Evolutionary conservation across 2,888 invertebrate genomes (phyloP).

Genomic region (Rotaria sp.): DNA sequence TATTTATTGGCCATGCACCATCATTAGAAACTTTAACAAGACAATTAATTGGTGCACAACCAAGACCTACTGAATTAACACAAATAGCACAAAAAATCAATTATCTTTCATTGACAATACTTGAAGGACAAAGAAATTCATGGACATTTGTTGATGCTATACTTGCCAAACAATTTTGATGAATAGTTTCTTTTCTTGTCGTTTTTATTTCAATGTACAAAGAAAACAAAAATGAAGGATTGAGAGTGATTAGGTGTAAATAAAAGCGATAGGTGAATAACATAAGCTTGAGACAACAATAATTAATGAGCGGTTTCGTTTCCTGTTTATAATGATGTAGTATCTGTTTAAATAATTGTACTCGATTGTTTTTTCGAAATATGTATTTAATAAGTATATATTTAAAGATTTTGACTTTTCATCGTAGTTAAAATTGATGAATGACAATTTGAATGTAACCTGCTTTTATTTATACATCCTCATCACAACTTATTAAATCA

Average conservation of each 20-base stretch:
- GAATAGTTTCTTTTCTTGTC: not conserved
- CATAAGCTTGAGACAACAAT: not conserved
- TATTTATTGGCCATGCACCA: slow-evolving; percentile 83
- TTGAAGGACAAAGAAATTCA: not conserved
- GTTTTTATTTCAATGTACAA: not conserved
- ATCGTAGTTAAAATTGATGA: too few relatives aligned
- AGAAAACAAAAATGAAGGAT: not conserved
- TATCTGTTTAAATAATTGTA: not conserved
- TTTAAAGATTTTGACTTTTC: too few relatives aligned
- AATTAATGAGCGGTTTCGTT: not conserved
- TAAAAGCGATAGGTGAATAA: not conserved
- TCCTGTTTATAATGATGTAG: not conserved
- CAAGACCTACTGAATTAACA: slow-evolving; percentile 66
- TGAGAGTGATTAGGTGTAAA: not conserved
- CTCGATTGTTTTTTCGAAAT: too few relatives aligned
- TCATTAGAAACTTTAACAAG: slow-evolving; percentile 76
- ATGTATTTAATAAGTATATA: too few relatives aligned
- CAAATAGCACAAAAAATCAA: slow-evolving; percentile 67
- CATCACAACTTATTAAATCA: too few relatives aligned
- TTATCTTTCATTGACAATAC: slow-evolving; percentile 17
- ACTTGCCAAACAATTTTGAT: not conserved
- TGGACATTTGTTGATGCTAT: slow-evolving; percentile 17
- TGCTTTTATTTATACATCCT: too few relatives aligned
- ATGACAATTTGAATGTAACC: too few relatives aligned
- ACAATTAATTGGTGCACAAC: slow-evolving; percentile 65